Base-by-base conservation (phyloP, 2,888 invertebrate species). In the Graphium colonna region DNA sequence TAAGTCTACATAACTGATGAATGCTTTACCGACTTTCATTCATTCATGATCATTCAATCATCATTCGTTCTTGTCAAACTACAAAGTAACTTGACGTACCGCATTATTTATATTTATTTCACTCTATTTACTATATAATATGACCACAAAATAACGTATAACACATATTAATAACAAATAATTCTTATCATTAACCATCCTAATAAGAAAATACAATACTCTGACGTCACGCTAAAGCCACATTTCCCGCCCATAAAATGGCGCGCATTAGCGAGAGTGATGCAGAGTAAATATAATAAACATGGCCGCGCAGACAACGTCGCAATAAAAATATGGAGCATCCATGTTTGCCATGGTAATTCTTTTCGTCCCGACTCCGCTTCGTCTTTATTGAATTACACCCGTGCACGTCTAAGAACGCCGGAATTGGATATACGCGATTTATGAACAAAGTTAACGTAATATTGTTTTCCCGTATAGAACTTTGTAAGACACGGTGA, bases 361-460 rank as follows among this genome's bases (percentile, higher is more conserved):
- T 63, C 69, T 63, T 63, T 66, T 66, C 68, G 69, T 64, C 56
- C 57, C 56, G 36, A 61, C 64, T 64, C 68, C 77, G 68, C 59
- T 65, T 64, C 61, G 62, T 62, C 71, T 71, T 75, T 75, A 73
- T 76, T 71, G 66, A 63, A 72, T 77, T 75, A 74, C 64, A 36
- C 2, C 64, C 61, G 62, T 66, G 65, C 58, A 61, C 64, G 59
- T 56, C 59, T 71, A 61, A 65, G 68, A 62, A 61, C 62, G 67
- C 61, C 69, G 71, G 68, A 69, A 71, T 66, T 69, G 66, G 71
- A 75, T 36, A 77, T 79, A 77, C 75, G 74, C 74, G 75, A 70
- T 80, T 77, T 77, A 76, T 71, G 72, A 69, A 66, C 72, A 36
- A 36, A 36, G 36, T 36, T 36, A 10, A n/a, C 36, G 36, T 36